Base-by-base conservation (phyloP, 64 coral and sea anemone species). In the Exaiptasia diaphana region DNA sequence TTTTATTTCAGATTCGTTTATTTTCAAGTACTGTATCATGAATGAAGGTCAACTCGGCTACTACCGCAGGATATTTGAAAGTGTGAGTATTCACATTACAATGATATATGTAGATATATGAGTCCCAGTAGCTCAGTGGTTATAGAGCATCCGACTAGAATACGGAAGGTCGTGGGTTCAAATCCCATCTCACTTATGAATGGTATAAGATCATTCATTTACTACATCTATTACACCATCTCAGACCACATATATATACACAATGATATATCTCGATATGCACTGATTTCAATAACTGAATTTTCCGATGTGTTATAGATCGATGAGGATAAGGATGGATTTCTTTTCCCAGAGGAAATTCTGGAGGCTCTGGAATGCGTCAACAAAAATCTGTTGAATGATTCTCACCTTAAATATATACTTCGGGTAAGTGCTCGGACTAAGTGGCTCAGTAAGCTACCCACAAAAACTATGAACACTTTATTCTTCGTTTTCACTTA, bases 381-480 rank as follows among this genome's bases (percentile, higher is more conserved):
- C 38, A 99, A 99, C 52, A 79, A 83, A 24, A 99, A 92, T 53
- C 52, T 99, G 33, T 38, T 99, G 60, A 68, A 80, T n/a, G 95
- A 99, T 77, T 85, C 95, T 20, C 95, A 99, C 71, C 57, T 99
- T 5, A 85, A 40, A 17, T 99, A 99, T 38, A 91, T 99, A 39
- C 92, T 83, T 69, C 53, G 95, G 82, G 94, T 97, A 97, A 97
- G 89, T n/a, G n/a, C n/a, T n/a, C n/a, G n/a, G n/a, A n/a, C 24
- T n/a, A n/a, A n/a, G n/a, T n/a, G n/a, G n/a, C n/a, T n/a, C n/a
- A 3, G 9, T 41, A 4, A 4, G 22, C 18, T 18, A 27, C 28
- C 20, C n/a, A 5, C 20, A 26, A 58, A 15, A 15, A 4, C 3
- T 3, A 20, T 22, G 4, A 22, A 58, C 3, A 22, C 3, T 58